phyloP scores from a whole-genome alignment of 2,113 vertebrate genomes.

The Rhombomys opimus region DNA sequence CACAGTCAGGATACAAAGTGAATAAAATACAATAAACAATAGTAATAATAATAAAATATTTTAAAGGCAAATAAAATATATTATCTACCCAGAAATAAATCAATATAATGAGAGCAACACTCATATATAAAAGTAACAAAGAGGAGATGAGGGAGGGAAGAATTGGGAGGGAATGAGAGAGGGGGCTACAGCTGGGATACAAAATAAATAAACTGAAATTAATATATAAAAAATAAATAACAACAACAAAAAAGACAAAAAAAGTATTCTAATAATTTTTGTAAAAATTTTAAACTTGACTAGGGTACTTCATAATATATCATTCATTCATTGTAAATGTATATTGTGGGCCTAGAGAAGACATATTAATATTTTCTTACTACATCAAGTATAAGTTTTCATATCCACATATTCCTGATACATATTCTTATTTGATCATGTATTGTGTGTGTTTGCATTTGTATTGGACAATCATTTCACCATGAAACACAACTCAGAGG shows the following conservation, averaged over 20 bases:
- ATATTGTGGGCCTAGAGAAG: not conserved
- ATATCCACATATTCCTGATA: not conserved
- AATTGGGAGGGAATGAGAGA: no score
- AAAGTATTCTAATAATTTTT: not conserved
- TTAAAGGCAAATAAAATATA: not conserved
- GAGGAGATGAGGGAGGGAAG: no score
- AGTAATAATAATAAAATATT: no score
- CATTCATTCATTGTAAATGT: not conserved
- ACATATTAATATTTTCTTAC: not conserved
- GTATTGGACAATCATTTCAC: not conserved
- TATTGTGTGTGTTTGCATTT: not conserved
- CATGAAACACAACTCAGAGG: not conserved
- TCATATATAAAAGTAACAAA: not conserved
- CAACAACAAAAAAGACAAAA: not conserved
- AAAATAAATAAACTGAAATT: no score
- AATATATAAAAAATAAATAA: no score
- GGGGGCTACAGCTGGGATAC: no score
- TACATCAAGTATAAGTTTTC: not conserved
- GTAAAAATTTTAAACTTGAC: not conserved
- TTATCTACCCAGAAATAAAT: not conserved
- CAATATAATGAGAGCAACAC: not conserved
- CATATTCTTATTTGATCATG: not conserved
- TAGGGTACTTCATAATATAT: not conserved
- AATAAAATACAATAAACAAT: no score
- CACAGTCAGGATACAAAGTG: no score